Evolutionary conservation across 2,888 invertebrate species (phyloP).

Genomic region (Diadegma fenestrale): DNA sequence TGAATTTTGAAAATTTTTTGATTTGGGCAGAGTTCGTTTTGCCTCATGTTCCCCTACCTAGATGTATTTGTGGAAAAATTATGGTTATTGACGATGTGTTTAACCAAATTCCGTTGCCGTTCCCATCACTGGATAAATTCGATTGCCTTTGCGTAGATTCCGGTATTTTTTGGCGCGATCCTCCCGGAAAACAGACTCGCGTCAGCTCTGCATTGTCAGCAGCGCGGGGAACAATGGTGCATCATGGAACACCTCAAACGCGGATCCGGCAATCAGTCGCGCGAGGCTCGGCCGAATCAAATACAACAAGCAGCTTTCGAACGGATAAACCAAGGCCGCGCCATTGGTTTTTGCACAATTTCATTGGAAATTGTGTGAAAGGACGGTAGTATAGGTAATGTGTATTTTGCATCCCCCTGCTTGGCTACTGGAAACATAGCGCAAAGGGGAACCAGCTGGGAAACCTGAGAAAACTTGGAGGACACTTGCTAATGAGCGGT

Average conservation of each 20-base stretch:
- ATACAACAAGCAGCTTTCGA: no score
- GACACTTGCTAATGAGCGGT: conserved; percentile 82
- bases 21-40: no score
- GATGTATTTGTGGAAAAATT: no score
- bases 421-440: not conserved
- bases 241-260: conserved; percentile 13
- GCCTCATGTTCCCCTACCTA: no score
- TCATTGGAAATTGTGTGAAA: no score
- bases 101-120: no score
- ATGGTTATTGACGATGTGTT: no score
- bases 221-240: not conserved
- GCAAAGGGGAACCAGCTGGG: conserved; percentile 23
- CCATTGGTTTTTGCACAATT: no score
- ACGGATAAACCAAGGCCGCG: no score
- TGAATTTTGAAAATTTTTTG: no score
- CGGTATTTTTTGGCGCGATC: conserved; percentile 38
- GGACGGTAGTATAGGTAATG: not conserved
- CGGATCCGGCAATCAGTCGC: conserved; percentile 6
- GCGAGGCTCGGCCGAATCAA: not conserved
- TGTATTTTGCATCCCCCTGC: not conserved
- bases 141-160: not conserved
- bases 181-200: conserved; percentile 28
- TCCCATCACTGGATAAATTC: no score
- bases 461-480: conserved; percentile 79
- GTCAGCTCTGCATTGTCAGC: conserved; percentile 57